A percentile compares a stretch with the other conserved stretches of the same genome.
These are phyloP conservation scores for Lytechinus pictus DNA, from an alignment of 35 echinoderm and acorn worm genomes.

Conservation along the genomic window DNA sequence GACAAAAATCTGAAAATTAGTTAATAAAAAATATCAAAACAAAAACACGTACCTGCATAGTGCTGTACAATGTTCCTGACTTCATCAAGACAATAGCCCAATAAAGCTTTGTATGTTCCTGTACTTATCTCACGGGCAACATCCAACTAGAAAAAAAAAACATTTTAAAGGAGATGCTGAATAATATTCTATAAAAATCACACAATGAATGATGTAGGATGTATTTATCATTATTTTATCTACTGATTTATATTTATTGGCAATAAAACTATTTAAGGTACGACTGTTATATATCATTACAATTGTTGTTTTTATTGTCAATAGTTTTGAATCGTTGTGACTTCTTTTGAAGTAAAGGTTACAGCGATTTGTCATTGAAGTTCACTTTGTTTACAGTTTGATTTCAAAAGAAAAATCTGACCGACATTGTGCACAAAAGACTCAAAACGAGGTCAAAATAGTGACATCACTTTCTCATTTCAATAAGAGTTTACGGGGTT, in stretches of 20 bases:
- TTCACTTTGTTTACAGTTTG: neutral
- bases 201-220: neutral
- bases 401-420: neutral
- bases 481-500: neutral
- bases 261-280: no score
- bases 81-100: slow-evolving; percentile 29
- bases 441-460: neutral
- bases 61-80: slow-evolving; percentile 42
- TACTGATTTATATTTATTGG: no score
- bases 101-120: neutral
- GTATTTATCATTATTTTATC: no score
- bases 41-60: neutral
- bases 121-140: slow-evolving; percentile 21
- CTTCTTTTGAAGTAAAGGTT: no score
- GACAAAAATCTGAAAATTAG: no score
- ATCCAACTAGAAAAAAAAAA: neutral
- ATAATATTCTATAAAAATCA: neutral
- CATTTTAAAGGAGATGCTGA: neutral
- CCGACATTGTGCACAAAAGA: neutral
- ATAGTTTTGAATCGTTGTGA: no score
- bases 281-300: no score
- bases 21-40: no score
- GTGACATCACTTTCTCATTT: neutral
- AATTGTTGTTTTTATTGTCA: no score
- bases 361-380: no score